These are phyloP conservation scores for Xiphorhynchus elegans DNA, from an alignment of 2,113 vertebrate genomes.

Conservation along the genomic window DNA sequence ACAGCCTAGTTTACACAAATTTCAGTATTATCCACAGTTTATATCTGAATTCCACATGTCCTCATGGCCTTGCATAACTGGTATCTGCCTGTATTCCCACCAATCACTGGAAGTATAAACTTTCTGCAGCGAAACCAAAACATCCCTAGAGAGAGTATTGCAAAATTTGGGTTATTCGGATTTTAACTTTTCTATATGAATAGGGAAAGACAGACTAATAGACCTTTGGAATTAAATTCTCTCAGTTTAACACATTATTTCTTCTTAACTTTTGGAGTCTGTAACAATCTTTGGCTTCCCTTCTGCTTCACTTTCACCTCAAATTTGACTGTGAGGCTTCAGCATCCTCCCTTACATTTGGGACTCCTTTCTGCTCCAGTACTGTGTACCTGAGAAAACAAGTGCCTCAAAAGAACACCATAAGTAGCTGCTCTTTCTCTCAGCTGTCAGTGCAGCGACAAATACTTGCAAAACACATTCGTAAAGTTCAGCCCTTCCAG, in stretches of 20 bases:
- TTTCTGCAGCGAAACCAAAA: not conserved
- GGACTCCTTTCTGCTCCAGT: not conserved
- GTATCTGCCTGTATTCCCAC: not conserved
- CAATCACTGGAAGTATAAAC: not conserved
- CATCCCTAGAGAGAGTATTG: not conserved
- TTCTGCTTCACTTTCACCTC: not conserved
- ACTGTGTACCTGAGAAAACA: not conserved
- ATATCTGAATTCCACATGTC: not conserved
- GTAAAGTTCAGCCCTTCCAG: not conserved
- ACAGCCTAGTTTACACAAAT: not conserved
- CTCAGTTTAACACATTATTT: not conserved
- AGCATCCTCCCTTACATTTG: not conserved
- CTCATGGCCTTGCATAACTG: not conserved
- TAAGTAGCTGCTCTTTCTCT: not conserved
- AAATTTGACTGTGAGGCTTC: not conserved
- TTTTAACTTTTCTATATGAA: not conserved
- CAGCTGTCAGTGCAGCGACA: not conserved
- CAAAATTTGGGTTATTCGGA: not conserved
- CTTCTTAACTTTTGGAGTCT: not conserved
- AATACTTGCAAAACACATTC: not conserved
- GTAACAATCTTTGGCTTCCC: not conserved
- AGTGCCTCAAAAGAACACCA: not conserved
- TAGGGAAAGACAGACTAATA: not conserved
- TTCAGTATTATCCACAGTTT: not conserved
- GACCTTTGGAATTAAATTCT: not conserved